These are phyloP conservation scores for Atlantisia rogersi DNA, from an alignment of 2,113 vertebrate species.

Conservation along the genomic window DNA sequence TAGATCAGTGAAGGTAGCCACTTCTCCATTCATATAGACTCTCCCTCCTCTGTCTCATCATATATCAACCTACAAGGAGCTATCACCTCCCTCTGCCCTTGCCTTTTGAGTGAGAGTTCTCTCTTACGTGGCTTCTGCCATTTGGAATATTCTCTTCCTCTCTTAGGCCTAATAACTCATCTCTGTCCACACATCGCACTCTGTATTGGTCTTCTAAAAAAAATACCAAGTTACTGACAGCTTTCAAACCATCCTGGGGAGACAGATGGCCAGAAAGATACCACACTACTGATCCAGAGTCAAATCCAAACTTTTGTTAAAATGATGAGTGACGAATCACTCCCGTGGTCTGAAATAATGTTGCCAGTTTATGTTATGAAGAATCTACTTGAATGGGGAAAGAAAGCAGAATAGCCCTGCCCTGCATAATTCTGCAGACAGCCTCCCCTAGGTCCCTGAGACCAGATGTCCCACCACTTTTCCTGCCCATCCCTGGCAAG, in stretches of 20 bases:
- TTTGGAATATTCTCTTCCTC: not conserved
- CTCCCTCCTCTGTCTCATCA: not conserved
- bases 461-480: not conserved
- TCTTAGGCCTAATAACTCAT: not conserved
- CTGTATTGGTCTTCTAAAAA: not conserved
- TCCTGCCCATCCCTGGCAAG: not conserved
- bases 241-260: constrained; percentile 21
- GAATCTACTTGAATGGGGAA: not conserved
- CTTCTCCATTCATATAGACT: not conserved
- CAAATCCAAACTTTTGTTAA: not conserved
- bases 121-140: not conserved
- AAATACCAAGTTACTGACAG: not conserved
- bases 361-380: not conserved
- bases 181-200: not conserved
- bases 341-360: not conserved
- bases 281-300: not conserved
- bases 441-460: not conserved
- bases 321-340: not conserved
- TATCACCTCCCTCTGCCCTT: not conserved
- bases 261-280: not conserved
- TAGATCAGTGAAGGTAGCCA: not conserved
- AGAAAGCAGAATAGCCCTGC: not conserved
- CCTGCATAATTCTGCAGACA: not conserved
- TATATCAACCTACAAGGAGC: not conserved
- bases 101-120: not conserved